Conservation (phyloP, 1,140 invertebrate genomes). For the Aethina tumida region DNA sequence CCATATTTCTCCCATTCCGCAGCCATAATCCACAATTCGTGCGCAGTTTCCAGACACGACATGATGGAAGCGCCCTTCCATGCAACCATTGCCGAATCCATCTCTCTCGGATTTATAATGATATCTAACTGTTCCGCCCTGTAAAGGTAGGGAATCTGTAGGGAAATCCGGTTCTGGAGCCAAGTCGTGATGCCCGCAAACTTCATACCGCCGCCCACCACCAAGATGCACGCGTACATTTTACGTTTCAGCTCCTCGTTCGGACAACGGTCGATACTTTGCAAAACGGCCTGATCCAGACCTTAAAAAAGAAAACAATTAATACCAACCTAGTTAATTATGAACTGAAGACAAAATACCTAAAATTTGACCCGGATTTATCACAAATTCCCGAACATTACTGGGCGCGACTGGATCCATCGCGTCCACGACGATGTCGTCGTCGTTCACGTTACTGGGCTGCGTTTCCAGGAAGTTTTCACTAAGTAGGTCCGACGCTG, state of each 20-base stretch:
- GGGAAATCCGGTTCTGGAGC: conserved; percentile 77
- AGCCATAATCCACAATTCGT: conserved; percentile 84
- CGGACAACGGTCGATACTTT: conserved; percentile 83
- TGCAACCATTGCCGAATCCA: conserved; percentile 77
- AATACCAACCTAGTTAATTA: no score
- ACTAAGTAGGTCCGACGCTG: conserved; percentile 27
- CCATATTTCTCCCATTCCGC: conserved; percentile 80
- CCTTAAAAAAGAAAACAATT: no score
- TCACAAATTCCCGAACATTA: conserved; percentile 50
- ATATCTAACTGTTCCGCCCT: conserved; percentile 74
- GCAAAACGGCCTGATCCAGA: conserved; percentile 81
- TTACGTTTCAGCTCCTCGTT: conserved; percentile 84
- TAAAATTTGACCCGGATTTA: conserved; percentile 67
- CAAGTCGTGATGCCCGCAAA: conserved; percentile 77
- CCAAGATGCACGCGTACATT: conserved; percentile 88
- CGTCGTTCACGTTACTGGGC: conserved; percentile 46
- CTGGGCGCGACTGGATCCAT: conserved; percentile 45
- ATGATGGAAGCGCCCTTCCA: conserved; percentile 94
- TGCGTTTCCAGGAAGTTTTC: conserved; percentile 35
- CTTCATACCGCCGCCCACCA: conserved; percentile 86
- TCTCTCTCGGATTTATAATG: conserved; percentile 75
- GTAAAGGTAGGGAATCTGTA: conserved; percentile 72
- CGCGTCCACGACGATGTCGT: conserved; percentile 73
- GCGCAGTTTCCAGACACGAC: conserved; percentile 83
- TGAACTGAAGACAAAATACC: no score